These are phyloP conservation scores for Bombylius discolor DNA, from an alignment of 2,888 invertebrate species.

Conservation along the genomic window DNA sequence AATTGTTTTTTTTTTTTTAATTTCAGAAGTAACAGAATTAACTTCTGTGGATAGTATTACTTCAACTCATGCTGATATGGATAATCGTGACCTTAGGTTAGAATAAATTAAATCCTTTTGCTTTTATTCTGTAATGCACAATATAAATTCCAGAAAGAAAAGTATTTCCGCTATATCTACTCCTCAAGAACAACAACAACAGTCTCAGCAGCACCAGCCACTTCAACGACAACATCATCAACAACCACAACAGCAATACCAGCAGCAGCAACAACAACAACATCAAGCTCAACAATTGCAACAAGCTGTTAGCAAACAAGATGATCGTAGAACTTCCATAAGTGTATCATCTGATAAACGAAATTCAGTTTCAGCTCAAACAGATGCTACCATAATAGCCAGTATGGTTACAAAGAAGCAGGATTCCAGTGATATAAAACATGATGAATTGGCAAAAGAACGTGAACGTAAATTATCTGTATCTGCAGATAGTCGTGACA, in stretches of 20 bases:
- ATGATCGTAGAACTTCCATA: not conserved
- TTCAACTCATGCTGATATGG: conserved; percentile 48
- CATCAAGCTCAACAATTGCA: conserved; percentile 25
- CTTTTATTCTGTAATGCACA: too few species aligned
- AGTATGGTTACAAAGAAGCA: conserved; percentile 24
- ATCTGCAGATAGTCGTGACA: conserved; percentile 14
- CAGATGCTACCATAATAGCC: conserved; percentile 26
- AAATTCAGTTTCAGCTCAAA: conserved; percentile 34
- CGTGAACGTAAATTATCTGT: conserved; percentile 28
- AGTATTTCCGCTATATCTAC: too few species aligned
- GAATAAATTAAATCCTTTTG: too few species aligned
- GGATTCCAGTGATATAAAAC: conserved; percentile 21
- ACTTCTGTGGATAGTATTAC: conserved; percentile 61
- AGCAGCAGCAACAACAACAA: conserved; percentile 20
- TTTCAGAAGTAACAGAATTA: conserved; percentile 53
- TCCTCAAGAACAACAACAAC: too few species aligned
- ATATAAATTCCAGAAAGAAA: too few species aligned
- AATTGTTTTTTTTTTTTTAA: not conserved
- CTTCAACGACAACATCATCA: conserved; percentile 17
- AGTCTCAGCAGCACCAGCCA: conserved; percentile 8
- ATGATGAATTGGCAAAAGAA: conserved; percentile 26
- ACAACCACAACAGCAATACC: conserved; percentile 18
- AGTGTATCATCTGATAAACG: conserved; percentile 25
- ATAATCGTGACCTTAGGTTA: conserved; percentile 15
- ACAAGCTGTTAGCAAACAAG: not conserved